Evolutionary conservation across 2,888 invertebrate species (phyloP).

Genomic region (Brachyopa scutellaris): DNA sequence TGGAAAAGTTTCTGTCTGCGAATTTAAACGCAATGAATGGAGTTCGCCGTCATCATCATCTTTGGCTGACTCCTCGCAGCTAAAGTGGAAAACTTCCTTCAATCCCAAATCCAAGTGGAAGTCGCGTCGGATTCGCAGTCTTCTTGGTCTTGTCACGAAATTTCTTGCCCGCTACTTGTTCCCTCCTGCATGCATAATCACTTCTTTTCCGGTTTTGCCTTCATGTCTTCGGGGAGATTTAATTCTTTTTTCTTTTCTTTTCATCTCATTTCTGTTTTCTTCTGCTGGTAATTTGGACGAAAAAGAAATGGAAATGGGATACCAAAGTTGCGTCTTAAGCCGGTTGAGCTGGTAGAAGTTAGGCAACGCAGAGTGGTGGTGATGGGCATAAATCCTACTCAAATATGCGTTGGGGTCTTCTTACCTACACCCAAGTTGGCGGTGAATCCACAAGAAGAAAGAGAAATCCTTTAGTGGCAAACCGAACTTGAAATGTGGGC

Average conservation of each 20-base stretch:
- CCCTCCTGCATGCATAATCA: constrained; percentile 65
- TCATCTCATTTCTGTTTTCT: constrained; percentile 38
- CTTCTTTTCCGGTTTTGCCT: constrained; percentile 67
- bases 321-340: constrained; percentile 68
- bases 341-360: constrained; percentile 59
- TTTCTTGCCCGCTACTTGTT: constrained; percentile 24
- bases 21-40: constrained; percentile 52
- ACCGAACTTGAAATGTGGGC: constrained; percentile 62
- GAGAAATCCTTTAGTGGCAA: constrained; percentile 50
- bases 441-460: constrained; percentile 12
- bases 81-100: constrained; percentile 60
- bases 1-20: constrained; percentile 60
- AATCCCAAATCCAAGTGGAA: constrained; percentile 16
- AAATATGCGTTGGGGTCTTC: constrained; percentile 56
- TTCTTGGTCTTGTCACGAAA: constrained; percentile 57
- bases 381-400: constrained; percentile 65
- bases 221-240: constrained; percentile 31
- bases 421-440: background rate
- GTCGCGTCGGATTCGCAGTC: constrained; percentile 4
- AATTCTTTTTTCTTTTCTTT: background rate
- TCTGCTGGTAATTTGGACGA: constrained; percentile 40
- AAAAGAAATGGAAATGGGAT: constrained; percentile 46
- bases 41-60: constrained; percentile 29
- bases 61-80: constrained; percentile 9
- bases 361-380: background rate